Evolutionary conservation across 1,140 invertebrate species (phyloP), one percentile per base, ranked within the genome.

Genomic region (Leptinotarsa undecemlineata): DNA sequence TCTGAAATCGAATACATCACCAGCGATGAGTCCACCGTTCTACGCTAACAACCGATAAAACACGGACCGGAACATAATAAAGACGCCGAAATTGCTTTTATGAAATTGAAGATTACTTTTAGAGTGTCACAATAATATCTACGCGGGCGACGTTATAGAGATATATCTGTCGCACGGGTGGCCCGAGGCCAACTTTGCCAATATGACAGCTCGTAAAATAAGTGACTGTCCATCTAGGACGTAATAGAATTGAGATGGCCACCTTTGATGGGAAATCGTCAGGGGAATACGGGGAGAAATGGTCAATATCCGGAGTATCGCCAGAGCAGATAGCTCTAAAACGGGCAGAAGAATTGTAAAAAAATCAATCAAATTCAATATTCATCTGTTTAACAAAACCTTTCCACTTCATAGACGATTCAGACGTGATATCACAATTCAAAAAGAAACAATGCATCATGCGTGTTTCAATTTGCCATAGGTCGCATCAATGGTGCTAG

Each of bases 151-250:
- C 64, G 64, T 67, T 67, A 67, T 21, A 69, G 68, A 51, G 17
- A 69, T 69, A 69, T 69, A 69, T 69, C 51, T 15, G 66, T n/a
- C 60, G 63, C 20, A 64, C 60, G 21, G n/a, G 47, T 63, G 51
- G 68, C 81, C 79, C 76, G 51, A 68, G 76, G 79, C 79, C 78
- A 80, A 77, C 73, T 76, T 80, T 79, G 81, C 81, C 82, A 84
- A 84, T 84, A 84, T 84, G 82, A 84, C 82, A 83, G 81, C 78
- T 79, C 80, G 81, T 84, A 84, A 84, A 83, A 81, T 84, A 84
- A 84, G 81, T 82, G 82, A 81, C 81, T 81, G 82, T 83, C 82
- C 82, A 79, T 82, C 80, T 77, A 69, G 79, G 62, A 78, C 64
- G 64, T 84, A 84, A 84, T 84, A 84, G 82, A 80, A 84, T 84